A percentile compares a stretch with the other conserved stretches of the same genome.
Conservation (phyloP, 64 coral and sea anemone species). For the Actinia equina region DNA sequence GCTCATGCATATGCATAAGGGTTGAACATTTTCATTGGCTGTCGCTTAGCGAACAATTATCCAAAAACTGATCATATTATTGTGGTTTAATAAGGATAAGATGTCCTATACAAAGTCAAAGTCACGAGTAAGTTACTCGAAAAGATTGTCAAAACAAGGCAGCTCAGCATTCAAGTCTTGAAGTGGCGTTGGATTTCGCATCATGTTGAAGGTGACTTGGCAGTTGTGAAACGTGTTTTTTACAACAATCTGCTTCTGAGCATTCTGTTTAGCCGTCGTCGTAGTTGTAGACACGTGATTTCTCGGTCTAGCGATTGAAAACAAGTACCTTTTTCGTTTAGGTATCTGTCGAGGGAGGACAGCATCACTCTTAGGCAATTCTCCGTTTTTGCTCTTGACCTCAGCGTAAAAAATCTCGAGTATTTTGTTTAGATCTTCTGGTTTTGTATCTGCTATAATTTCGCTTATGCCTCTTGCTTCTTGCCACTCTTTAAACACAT, state of each 20-base stretch:
- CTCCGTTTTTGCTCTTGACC: not conserved
- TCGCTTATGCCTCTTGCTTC: conserved; percentile 2
- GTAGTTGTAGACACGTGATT: conserved; percentile 10
- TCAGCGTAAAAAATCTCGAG: conserved; percentile 18
- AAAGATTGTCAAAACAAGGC: not conserved
- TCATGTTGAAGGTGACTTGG: not conserved
- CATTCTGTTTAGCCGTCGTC: not conserved
- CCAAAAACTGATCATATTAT: too few species aligned
- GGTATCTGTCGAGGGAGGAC: conserved; percentile 7
- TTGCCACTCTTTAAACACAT: conserved; percentile 54
- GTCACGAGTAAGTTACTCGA: too few species aligned
- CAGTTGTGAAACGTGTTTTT: not conserved
- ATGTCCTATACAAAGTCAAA: too few species aligned
- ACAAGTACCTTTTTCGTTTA: conserved; percentile 7
- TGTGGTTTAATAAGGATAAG: too few species aligned
- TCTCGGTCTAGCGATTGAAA: conserved; percentile 21
- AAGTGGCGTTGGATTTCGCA: not conserved
- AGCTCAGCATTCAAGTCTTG: not conserved
- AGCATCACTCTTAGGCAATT: conserved; percentile 19
- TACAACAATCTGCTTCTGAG: not conserved
- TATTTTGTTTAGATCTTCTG: conserved; percentile 37
- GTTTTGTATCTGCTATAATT: conserved; percentile 32
- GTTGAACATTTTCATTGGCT: too few species aligned
- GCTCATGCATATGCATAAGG: too few species aligned
- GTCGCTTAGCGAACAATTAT: too few species aligned